Evolutionary conservation across 2,113 vertebrate genomes (phyloP).

Genomic region (Holacanthus passer): DNA sequence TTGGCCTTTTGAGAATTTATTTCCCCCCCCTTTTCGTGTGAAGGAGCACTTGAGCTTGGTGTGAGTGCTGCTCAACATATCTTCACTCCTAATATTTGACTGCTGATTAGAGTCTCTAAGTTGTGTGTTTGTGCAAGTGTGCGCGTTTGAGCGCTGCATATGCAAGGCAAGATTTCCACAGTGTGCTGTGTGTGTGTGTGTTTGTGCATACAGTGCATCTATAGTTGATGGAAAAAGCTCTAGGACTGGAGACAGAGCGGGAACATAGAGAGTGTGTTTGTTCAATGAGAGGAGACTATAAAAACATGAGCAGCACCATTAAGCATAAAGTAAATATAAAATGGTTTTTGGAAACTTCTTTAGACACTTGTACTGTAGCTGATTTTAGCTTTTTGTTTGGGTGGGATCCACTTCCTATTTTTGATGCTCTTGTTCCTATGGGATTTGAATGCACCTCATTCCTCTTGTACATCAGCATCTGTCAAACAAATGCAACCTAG

Average conservation of each 20-base stretch:
- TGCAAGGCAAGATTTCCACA: conserved; percentile 11
- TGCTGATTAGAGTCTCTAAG: conserved; percentile 29
- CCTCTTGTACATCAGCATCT: neutral
- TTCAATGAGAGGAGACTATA: neutral
- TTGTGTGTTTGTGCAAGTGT: conserved; percentile 30
- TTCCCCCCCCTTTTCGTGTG: neutral
- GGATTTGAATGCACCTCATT: neutral
- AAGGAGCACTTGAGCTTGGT: conserved; percentile 39
- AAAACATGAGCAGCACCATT: conserved; percentile 6
- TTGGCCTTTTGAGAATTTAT: conserved; percentile 13
- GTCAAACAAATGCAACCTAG: neutral
- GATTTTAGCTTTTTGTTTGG: neutral
- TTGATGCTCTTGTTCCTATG: neutral
- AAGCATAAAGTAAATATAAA: neutral
- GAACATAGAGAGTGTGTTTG: neutral
- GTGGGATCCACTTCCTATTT: neutral
- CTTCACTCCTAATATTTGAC: conserved; percentile 36
- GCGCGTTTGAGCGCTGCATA: neutral
- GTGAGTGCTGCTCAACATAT: conserved; percentile 28
- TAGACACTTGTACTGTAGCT: neutral
- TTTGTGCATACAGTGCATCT: neutral
- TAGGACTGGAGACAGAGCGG: neutral
- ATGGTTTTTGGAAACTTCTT: neutral
- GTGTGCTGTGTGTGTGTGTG: neutral
- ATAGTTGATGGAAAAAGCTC: neutral